Conservation (phyloP, 2,113 vertebrate genomes). For the Chaenocephalus aceratus region DNA sequence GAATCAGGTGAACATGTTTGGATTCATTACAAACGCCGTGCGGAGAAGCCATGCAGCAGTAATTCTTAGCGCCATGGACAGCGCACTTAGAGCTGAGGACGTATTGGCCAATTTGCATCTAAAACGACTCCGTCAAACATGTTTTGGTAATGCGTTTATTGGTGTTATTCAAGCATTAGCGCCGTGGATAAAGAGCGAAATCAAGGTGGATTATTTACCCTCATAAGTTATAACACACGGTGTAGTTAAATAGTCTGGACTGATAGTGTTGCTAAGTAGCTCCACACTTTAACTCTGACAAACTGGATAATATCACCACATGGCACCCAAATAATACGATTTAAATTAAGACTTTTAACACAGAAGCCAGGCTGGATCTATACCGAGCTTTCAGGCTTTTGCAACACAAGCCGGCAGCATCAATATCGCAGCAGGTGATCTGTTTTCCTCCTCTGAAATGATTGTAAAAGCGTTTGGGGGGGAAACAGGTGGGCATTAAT, state of each 20-base stretch:
- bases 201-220: slow-evolving; percentile 55
- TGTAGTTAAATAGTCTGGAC: slow-evolving; percentile 16
- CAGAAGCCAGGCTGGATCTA: background rate
- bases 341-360: slow-evolving; percentile 22
- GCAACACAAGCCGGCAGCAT: background rate
- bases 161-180: slow-evolving; percentile 63
- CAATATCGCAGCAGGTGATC: slow-evolving; percentile 7
- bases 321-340: slow-evolving; percentile 4
- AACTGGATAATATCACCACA: slow-evolving; percentile 14
- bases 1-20: slow-evolving; percentile 61
- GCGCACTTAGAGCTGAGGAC: slow-evolving; percentile 44
- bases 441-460: slow-evolving; percentile 7
- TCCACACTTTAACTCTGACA: slow-evolving; percentile 18
- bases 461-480: background rate
- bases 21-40: slow-evolving; percentile 47
- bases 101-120: slow-evolving; percentile 70
- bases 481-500: slow-evolving; percentile 62
- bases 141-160: slow-evolving; percentile 72
- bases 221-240: background rate
- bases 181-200: slow-evolving; percentile 46
- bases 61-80: slow-evolving; percentile 53
- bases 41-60: slow-evolving; percentile 54
- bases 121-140: slow-evolving; percentile 71
- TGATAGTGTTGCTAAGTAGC: slow-evolving; percentile 8
- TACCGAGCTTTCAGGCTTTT: background rate